Evolutionary conservation across 2,888 invertebrate genomes (phyloP).

Genomic region (Pammene fasciana): DNA sequence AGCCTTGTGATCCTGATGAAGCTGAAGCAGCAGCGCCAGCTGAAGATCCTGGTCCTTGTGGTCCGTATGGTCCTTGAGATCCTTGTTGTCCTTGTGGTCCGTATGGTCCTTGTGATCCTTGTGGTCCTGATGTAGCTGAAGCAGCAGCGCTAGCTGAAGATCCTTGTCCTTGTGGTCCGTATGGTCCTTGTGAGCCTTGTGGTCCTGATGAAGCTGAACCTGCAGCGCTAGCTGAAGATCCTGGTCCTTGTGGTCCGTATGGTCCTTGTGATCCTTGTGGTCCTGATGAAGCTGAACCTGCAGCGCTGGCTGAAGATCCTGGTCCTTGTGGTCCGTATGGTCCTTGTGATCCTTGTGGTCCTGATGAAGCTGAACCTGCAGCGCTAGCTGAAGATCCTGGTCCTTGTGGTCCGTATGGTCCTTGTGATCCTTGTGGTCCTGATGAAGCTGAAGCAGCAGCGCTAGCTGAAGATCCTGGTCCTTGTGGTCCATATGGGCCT

Average conservation of each 20-base stretch:
- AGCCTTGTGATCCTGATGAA: background rate
- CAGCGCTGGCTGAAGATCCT: too few species aligned
- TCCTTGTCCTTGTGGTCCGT: constrained; percentile 15
- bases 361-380: constrained; percentile 22
- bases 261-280: constrained; percentile 6
- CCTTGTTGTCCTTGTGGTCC: constrained; percentile 1
- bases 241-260: constrained; percentile 30
- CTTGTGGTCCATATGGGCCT: constrained; percentile 36
- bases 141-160: constrained; percentile 3
- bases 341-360: constrained; percentile 7
- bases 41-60: constrained; percentile 10
- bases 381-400: constrained; percentile 36
- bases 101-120: constrained; percentile 8
- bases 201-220: constrained; percentile 1
- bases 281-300: too few species aligned
- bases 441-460: background rate
- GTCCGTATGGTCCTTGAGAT: background rate
- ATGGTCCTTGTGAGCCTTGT: constrained; percentile 8
- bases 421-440: background rate
- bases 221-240: constrained; percentile 8
- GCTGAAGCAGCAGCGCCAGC: constrained; percentile 12
- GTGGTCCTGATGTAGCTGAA: background rate
- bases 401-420: constrained; percentile 31
- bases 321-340: constrained; percentile 34
- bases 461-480: background rate